Evolutionary conservation across 37 sponge, comb jelly and placozoan species (phyloP), one percentile per base, ranked within the genome.

Genomic region (Amphimedon queenslandica): DNA sequence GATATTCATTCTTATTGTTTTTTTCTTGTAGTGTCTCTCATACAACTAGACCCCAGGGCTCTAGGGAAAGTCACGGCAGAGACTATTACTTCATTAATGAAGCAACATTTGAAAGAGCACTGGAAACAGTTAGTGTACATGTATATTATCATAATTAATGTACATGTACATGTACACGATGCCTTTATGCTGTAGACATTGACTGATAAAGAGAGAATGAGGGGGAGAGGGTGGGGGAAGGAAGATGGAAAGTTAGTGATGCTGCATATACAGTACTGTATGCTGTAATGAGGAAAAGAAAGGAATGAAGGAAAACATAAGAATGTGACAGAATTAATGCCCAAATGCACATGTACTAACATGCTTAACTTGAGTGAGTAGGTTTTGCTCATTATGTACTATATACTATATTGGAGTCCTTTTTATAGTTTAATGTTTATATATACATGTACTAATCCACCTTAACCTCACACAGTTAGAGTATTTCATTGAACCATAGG

Each of bases 41-140:
- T 63, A 91, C 92, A 3, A 91, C 92, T 2, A 42, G 87, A 6
- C 68, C 66, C 18, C 75, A 73, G 60, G 73, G 72, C 32, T 3
- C 58, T 21, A 73, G 64, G 30, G 87, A 85, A 58, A 72, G 74
- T 23, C 87, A 86, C 20, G 87, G 87, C 41, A 77, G 72, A 42
- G 83, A 91, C 28, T 91, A 91, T 63, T 82, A 82, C 76, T 91
- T 82, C 42, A 82, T 85, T 37, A 83, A 66, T 40, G 70, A 57
- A 8, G 68, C 33, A 35, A 82, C 79, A 21, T 91, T 91, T 37
- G 25, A 55, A 21, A 80, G 71, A 41, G 90, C 85, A 16, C 55
- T 41, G 20, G 77, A 78, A 40, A 73, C 83, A 28, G 89, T 88
- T 43, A 38, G 83, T 69, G n/a, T 1, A 2, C 2, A 13, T 47